Conservation (phyloP, 2,888 invertebrate genomes). For the Amblyjoppa fuscipennis region DNA sequence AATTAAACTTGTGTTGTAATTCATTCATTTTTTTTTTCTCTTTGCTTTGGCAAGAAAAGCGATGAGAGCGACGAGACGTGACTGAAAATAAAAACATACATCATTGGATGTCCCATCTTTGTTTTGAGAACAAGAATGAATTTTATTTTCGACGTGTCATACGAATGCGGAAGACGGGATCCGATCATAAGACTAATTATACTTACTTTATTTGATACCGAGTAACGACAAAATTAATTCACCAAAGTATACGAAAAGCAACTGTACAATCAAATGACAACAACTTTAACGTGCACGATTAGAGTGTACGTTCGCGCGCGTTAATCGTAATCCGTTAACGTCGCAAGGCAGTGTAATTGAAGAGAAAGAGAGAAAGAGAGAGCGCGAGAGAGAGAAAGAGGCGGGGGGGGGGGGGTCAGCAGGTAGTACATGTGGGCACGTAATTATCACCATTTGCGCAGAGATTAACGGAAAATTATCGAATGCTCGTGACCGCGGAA, state of each 20-base stretch:
- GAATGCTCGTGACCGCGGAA: neutral
- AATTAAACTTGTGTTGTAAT: neutral
- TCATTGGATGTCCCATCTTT: neutral
- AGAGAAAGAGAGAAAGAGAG: neutral
- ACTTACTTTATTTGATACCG: neutral
- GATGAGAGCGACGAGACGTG: neutral
- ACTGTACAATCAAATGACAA: constrained; percentile 59
- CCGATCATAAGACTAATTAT: neutral
- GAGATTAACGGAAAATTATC: constrained; percentile 48
- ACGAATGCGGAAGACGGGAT: neutral
- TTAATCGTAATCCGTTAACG: constrained; percentile 49
- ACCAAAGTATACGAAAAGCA: constrained; percentile 48
- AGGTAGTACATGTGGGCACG: constrained; percentile 10
- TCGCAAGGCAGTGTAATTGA: constrained; percentile 46
- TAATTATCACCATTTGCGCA: constrained; percentile 41
- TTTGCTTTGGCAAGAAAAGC: too few species aligned
- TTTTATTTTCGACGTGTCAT: neutral
- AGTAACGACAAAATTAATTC: constrained; percentile 12
- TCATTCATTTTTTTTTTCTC: neutral
- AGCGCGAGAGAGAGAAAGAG: neutral
- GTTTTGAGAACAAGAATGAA: neutral
- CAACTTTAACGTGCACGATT: constrained; percentile 15
- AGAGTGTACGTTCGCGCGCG: constrained; percentile 6
- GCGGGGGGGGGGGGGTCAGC: neutral
- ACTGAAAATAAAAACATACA: neutral